These are phyloP conservation scores for Meleagris gallopavo DNA, from an alignment of 2,113 vertebrate genomes.

Conservation along the genomic window DNA sequence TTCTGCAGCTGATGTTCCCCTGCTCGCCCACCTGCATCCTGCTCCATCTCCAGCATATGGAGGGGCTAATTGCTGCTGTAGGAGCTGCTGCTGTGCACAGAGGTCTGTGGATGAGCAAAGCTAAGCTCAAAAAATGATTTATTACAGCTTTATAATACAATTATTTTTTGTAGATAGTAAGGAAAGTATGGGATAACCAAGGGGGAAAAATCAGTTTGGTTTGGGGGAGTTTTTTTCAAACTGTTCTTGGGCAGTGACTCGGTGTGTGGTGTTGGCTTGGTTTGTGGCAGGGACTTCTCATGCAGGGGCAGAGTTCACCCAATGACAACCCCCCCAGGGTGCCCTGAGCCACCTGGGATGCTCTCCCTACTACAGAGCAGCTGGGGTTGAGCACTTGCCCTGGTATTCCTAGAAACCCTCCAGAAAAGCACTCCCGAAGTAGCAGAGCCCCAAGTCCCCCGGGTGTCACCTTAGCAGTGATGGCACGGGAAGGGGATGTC, in stretches of 20 bases:
- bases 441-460: rapidly evolving
- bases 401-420: background rate
- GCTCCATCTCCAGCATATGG: background rate
- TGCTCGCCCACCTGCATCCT: rapidly evolving
- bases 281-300: background rate
- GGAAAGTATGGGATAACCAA: background rate
- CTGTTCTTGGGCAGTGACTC: background rate
- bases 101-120: background rate
- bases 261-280: background rate
- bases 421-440: background rate
- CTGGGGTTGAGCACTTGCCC: background rate
- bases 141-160: background rate
- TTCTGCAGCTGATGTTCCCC: too few species aligned
- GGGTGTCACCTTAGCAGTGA: background rate
- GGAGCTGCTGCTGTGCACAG: rapidly evolving
- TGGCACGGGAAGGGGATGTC: background rate
- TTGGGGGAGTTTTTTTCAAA: background rate
- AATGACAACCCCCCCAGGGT: rapidly evolving
- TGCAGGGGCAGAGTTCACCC: background rate
- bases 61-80: background rate
- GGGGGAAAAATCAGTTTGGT: rapidly evolving
- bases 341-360: background rate
- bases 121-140: background rate
- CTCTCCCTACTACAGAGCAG: background rate
- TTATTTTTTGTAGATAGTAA: background rate